Percentiles rank a stretch among this genome's conserved stretches.
Conservation (phyloP, 1,140 invertebrate genomes). For the Dendroctonus ponderosae region DNA sequence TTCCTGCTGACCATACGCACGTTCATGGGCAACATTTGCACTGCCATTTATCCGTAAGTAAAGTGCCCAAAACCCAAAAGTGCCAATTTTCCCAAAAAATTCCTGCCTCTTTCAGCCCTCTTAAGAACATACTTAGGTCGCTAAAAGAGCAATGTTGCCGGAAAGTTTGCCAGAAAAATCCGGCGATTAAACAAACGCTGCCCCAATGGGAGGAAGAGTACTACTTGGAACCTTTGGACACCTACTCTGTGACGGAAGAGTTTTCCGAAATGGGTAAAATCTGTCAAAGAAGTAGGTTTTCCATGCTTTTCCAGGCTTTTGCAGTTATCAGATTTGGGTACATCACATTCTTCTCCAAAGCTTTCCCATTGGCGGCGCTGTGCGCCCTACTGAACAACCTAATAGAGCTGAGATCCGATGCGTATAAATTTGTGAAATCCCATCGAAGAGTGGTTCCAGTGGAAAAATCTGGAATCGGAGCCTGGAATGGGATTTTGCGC, state of each 20-base stretch:
- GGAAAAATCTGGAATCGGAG: slow-evolving; percentile 64
- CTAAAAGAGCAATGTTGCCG: too few species aligned
- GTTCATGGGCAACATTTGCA: slow-evolving; percentile 27
- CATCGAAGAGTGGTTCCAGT: slow-evolving; percentile 68
- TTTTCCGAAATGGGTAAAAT: slow-evolving; percentile 41
- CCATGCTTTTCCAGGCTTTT: slow-evolving; percentile 3
- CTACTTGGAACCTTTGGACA: slow-evolving; percentile 22
- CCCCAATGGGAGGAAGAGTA: slow-evolving; percentile 44
- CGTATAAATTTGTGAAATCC: slow-evolving; percentile 72
- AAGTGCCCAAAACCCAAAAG: too few species aligned
- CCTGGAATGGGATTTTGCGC: slow-evolving; percentile 57
- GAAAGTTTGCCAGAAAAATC: too few species aligned
- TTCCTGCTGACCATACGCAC: slow-evolving; percentile 38
- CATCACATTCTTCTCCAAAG: slow-evolving; percentile 79
- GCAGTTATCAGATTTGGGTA: slow-evolving; percentile 82
- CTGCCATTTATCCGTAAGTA: slow-evolving; percentile 9
- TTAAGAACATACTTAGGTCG: too few species aligned
- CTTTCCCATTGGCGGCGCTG: slow-evolving; percentile 77
- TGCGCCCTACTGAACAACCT: slow-evolving; percentile 80
- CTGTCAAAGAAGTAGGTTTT: not conserved
- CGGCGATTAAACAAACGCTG: too few species aligned
- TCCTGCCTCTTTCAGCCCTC: too few species aligned
- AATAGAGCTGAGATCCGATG: slow-evolving; percentile 75
- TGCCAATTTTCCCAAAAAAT: too few species aligned
- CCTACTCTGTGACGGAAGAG: slow-evolving; percentile 36